These are phyloP conservation scores for Andrena bucephala DNA, from an alignment of 2,888 invertebrate species.

Conservation along the genomic window DNA sequence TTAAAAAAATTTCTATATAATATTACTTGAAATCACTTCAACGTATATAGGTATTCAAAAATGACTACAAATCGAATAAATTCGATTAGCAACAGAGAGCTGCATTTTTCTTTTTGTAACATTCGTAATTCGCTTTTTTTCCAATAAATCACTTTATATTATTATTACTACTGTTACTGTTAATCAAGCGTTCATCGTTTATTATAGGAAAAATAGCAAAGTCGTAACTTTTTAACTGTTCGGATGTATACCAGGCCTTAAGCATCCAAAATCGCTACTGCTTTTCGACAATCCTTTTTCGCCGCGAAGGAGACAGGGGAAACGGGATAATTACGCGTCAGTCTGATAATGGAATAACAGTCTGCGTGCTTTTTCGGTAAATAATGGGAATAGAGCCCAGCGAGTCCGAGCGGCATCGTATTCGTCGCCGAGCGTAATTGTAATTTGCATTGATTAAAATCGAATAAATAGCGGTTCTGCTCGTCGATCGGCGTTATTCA, in stretches of 20 bases:
- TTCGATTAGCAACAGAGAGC: too few relatives aligned
- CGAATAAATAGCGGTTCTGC: slow-evolving; percentile 69
- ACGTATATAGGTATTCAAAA: too few relatives aligned
- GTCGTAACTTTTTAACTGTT: too few relatives aligned
- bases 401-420: slow-evolving; percentile 18
- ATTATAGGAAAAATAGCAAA: too few relatives aligned
- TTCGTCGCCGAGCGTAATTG: slow-evolving; percentile 66
- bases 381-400: slow-evolving; percentile 71
- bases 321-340: slow-evolving; percentile 74
- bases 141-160: too few relatives aligned
- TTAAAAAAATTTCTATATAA: too few relatives aligned
- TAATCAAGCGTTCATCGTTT: too few relatives aligned
- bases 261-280: background rate
- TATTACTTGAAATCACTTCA: too few relatives aligned
- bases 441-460: slow-evolving; percentile 80
- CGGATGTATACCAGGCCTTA: background rate
- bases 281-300: slow-evolving; percentile 15
- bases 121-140: too few relatives aligned
- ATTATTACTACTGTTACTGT: too few relatives aligned
- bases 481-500: slow-evolving; percentile 62
- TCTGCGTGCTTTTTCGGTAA: slow-evolving; percentile 73
- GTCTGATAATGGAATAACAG: slow-evolving; percentile 79
- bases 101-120: too few relatives aligned
- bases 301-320: background rate
- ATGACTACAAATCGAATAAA: too few relatives aligned